phyloP scores from a whole-genome alignment of 2,888 invertebrate genomes.

The Teleiodes luculella region DNA sequence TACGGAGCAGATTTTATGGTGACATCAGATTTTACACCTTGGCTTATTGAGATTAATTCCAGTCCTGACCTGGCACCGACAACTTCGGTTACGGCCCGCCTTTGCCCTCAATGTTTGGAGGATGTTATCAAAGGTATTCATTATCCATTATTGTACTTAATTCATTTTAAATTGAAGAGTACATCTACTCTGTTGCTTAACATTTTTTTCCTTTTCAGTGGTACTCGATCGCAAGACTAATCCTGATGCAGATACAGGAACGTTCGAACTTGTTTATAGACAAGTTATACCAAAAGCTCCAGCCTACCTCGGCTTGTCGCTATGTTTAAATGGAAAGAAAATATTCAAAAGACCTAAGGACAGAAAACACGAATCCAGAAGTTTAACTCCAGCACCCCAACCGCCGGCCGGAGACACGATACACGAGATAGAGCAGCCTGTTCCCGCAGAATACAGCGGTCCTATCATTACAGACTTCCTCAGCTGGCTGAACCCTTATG shows the following conservation, averaged over 20 bases:
- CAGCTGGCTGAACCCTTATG: slow-evolving; percentile 80
- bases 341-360: slow-evolving; percentile 70
- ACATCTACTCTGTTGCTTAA: background rate
- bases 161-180: too few relatives aligned
- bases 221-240: slow-evolving; percentile 86
- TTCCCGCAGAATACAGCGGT: slow-evolving; percentile 77
- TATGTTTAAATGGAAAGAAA: slow-evolving; percentile 83
- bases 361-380: slow-evolving; percentile 56
- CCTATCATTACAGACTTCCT: slow-evolving; percentile 84
- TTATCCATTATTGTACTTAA: too few relatives aligned
- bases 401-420: slow-evolving; percentile 48
- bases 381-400: slow-evolving; percentile 42
- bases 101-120: slow-evolving; percentile 92
- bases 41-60: slow-evolving; percentile 97
- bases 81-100: slow-evolving; percentile 90
- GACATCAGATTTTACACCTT: slow-evolving; percentile 90
- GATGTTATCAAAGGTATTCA: slow-evolving; percentile 92
- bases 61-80: slow-evolving; percentile 95
- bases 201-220: slow-evolving; percentile 76
- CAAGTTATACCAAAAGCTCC: slow-evolving; percentile 88
- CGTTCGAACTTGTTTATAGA: slow-evolving; percentile 88
- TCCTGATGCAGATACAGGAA: slow-evolving; percentile 87
- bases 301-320: slow-evolving; percentile 86
- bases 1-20: slow-evolving; percentile 98
- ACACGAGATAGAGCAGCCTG: slow-evolving; percentile 46